Evolutionary conservation across 2,113 vertebrate species (phyloP).

Genomic region (Aspidoscelis tigris): DNA sequence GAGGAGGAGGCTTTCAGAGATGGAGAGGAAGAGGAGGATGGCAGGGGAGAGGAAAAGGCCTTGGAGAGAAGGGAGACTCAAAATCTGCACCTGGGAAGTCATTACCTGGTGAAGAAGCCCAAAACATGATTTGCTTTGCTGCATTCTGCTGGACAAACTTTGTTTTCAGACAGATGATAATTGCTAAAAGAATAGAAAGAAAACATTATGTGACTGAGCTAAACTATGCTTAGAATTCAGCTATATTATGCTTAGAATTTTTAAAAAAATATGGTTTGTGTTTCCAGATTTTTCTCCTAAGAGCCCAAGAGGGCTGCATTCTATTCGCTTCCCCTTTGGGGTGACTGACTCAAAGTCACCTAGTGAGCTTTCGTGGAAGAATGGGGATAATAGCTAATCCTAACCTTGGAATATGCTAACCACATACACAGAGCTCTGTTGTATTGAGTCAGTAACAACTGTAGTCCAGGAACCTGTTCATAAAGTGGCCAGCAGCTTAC

Average conservation of each 20-base stretch:
- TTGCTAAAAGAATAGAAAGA: neutral
- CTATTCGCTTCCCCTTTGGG: no score
- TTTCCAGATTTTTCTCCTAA: no score
- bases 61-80: conserved; percentile 50
- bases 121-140: neutral
- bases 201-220: neutral
- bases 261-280: no score
- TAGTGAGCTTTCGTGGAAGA: no score
- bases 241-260: neutral
- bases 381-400: no score
- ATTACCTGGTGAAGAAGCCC: conserved; percentile 55
- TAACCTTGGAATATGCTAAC: no score
- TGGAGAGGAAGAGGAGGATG: conserved; percentile 75
- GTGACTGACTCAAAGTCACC: no score
- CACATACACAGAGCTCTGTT: no score
- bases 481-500: no score
- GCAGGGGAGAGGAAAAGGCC: conserved; percentile 67
- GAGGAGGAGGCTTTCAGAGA: conserved; percentile 65
- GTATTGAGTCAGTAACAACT: no score
- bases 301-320: no score
- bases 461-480: no score
- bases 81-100: conserved; percentile 54
- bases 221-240: neutral
- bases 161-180: neutral
- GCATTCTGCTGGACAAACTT: neutral